phyloP scores from a whole-genome alignment of 2,888 invertebrate species.

The Syritta pipiens region DNA sequence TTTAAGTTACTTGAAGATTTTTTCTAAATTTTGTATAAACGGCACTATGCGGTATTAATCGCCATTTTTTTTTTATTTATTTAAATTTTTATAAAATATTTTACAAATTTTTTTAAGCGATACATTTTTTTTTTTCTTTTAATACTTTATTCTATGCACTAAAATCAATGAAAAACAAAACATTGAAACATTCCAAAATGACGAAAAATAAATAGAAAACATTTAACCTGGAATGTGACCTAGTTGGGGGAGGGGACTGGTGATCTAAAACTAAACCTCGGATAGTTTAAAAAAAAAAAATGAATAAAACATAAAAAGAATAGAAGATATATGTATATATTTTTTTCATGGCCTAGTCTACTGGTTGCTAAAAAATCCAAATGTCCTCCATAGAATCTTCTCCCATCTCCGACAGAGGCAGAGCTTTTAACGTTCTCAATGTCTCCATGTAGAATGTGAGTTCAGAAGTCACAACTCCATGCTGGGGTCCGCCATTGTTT shows the following conservation, averaged over 20 bases:
- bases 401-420: slow-evolving; percentile 87
- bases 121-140: slow-evolving; percentile 41
- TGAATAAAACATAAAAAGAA: not conserved
- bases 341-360: slow-evolving; percentile 21
- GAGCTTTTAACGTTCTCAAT: slow-evolving; percentile 87
- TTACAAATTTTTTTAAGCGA: slow-evolving; percentile 61
- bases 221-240: slow-evolving; percentile 22
- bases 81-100: slow-evolving; percentile 52
- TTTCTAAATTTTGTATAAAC: slow-evolving; percentile 45
- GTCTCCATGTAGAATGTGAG: slow-evolving; percentile 94
- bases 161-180: slow-evolving; percentile 29
- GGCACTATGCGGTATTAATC: slow-evolving; percentile 59
- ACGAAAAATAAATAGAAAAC: not conserved
- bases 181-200: not conserved
- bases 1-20: slow-evolving; percentile 3
- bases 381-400: slow-evolving; percentile 88
- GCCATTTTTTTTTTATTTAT: slow-evolving; percentile 33
- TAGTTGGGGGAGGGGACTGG: not conserved
- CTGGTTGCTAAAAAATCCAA: slow-evolving; percentile 81
- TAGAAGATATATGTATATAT: no score
- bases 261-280: not conserved
- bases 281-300: not conserved
- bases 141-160: slow-evolving; percentile 61
- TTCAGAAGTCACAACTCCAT: slow-evolving; percentile 96
- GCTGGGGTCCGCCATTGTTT: slow-evolving; percentile 98